Evolutionary conservation across 2,797 vertebrate genomes (phyloP).

Genomic region (Meriones psammophilus): DNA sequence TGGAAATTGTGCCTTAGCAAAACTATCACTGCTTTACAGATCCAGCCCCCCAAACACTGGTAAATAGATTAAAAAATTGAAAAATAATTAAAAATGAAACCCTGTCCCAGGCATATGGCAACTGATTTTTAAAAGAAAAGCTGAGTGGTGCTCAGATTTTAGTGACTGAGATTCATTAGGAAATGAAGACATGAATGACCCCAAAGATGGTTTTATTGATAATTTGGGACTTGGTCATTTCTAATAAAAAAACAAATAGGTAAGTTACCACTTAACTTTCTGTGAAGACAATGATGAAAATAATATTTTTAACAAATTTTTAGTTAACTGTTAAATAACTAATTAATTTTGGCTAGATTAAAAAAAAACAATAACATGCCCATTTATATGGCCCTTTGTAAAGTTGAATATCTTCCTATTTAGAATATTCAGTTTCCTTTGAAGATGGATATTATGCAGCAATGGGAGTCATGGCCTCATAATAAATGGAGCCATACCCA

Average conservation of each 20-base stretch:
- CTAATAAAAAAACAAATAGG: not conserved
- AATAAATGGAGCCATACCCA: not conserved
- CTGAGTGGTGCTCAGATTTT: not conserved
- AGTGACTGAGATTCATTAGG: not conserved
- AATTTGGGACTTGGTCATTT: slow-evolving; percentile 5
- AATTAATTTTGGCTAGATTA: slow-evolving; percentile 20
- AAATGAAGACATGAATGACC: not conserved
- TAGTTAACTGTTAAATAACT: slow-evolving; percentile 2
- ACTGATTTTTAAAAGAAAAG: slow-evolving; percentile 29
- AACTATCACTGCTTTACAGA: slow-evolving; percentile 62
- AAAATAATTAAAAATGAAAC: not conserved
- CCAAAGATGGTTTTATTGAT: slow-evolving; percentile 53
- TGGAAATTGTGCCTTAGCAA: slow-evolving; percentile 64
- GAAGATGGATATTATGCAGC: not conserved
- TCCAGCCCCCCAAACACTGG: too few species aligned
- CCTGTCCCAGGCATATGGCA: slow-evolving; percentile 24
- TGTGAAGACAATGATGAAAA: not conserved
- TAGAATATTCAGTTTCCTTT: slow-evolving; percentile 24
- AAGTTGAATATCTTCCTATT: slow-evolving; percentile 22
- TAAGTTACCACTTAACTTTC: not conserved
- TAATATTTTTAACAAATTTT: not conserved
- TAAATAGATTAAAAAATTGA: not conserved
- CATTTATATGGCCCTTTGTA: not conserved
- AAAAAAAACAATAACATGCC: not conserved
- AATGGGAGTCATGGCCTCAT: too few species aligned